These are phyloP conservation scores for Philypnodon macrostomus DNA, from an alignment of 2,797 vertebrate species.

Conservation along the genomic window DNA sequence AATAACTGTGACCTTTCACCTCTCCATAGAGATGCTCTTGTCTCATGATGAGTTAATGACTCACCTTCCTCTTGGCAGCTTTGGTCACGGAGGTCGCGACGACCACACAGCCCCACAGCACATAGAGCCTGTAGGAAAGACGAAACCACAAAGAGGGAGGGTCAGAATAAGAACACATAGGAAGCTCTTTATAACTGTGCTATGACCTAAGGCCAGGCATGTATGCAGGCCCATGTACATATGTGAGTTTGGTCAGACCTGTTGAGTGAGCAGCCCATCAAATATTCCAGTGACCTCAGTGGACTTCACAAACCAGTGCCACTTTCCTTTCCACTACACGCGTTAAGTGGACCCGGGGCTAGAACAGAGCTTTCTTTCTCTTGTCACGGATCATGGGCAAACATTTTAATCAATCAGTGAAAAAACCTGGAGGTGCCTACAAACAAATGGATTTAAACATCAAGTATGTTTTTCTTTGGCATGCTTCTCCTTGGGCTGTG, in stretches of 20 bases:
- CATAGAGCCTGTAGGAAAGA: conserved; percentile 60
- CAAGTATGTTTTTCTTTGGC: conserved; percentile 49
- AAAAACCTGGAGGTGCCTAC: conserved; percentile 43
- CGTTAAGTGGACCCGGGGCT: conserved; percentile 10
- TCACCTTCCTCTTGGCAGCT: conserved; percentile 72
- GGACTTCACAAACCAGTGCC: conserved; percentile 30
- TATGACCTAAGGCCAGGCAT: conserved; percentile 36
- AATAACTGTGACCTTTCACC: conserved; percentile 22
- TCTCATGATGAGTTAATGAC: conserved; percentile 50
- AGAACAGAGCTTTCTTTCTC: conserved; percentile 38
- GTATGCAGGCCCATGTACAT: conserved; percentile 10
- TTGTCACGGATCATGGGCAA: conserved; percentile 37
- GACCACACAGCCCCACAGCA: conserved; percentile 71
- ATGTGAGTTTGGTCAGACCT: conserved; percentile 19
- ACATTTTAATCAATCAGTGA: conserved; percentile 47
- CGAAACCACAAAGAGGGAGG: conserved; percentile 17
- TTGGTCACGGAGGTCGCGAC: conserved; percentile 64
- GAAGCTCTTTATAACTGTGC: conserved; percentile 30
- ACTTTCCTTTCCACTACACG: conserved; percentile 41
- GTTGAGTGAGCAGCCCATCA: conserved; percentile 30
- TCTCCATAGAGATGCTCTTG: conserved; percentile 18
- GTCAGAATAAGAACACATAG: conserved; percentile 38
- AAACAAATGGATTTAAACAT: conserved; percentile 57
- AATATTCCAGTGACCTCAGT: conserved; percentile 56
- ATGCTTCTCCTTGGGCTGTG: conserved; percentile 50